Base-by-base conservation (phyloP, 2,888 invertebrate genomes). In the Chloroclysta siterata region DNA sequence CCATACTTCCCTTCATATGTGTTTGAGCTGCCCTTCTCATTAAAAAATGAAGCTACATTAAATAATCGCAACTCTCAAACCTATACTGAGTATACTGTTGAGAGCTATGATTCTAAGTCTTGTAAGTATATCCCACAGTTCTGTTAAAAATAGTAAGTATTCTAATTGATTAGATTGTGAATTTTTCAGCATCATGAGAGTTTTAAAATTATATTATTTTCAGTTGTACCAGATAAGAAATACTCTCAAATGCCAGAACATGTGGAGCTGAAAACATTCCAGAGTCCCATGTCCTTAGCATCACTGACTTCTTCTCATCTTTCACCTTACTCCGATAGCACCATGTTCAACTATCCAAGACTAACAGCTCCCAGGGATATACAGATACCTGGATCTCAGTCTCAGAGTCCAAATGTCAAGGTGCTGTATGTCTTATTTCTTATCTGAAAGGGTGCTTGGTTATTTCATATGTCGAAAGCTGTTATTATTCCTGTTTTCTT, bases 1-100 rank as follows among this genome's bases (percentile, higher is more conserved):
- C 72, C 91, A 22, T 90, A 89, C 65, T 93, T 77, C 68, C 93
- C 93, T 0, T 80, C 89, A 11, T 84, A 92, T 76, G 78, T 93
- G 36, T 93, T 93, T 82, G 87, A 92, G 53, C 71, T 93, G 59
- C 93, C 93, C 22, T 93, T 78, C 70, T 84, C 88, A 29, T 63
- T 93, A 51, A 71, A 76, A 5, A 79, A 83, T 54, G 81, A 64
- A 36, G 52, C 71, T 15, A 11, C 57, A 3, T 53, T 84, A 7
- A 78, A 84, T 6, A 73, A 63, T 4, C 76, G 78, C 2, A 82
- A 54, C 29, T 87, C 86, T 47, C 80, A 78, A 54, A 82, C 76
- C 33, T 88, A 84, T 65, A 82, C 85, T 6, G 86, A 88, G 44
- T 90, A 89, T 68, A 84, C 87, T 2, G 84, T 92, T 50, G 87